phyloP scores from a whole-genome alignment of 2,888 invertebrate species.

The Eilema griseolum region DNA sequence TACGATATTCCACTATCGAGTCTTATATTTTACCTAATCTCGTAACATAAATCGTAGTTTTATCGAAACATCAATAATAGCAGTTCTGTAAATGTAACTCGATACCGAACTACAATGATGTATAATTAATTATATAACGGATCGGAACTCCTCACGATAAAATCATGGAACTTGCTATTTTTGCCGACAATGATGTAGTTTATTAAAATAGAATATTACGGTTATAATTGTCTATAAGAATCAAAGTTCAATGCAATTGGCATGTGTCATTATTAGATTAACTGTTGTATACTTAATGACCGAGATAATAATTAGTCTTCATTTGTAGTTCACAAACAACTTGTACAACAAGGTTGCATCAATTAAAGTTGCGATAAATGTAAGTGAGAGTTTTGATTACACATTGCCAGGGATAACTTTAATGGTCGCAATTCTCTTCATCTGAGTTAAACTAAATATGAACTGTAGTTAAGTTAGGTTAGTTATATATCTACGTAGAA shows the following conservation, averaged over 20 bases:
- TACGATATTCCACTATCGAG: constrained; percentile 42
- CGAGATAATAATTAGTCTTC: constrained; percentile 29
- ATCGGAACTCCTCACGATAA: no score
- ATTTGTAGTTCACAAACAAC: constrained; percentile 29
- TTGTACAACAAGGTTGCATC: constrained; percentile 19
- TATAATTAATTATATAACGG: no score
- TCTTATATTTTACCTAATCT: constrained; percentile 37
- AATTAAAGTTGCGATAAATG: constrained; percentile 31
- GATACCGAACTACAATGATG: not conserved
- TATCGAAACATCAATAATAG: constrained; percentile 26
- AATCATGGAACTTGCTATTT: no score
- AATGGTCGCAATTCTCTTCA: not conserved
- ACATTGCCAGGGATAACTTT: constrained; percentile 20
- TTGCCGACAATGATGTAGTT: not conserved
- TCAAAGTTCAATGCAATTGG: constrained; percentile 28
- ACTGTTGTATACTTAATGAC: constrained; percentile 16
- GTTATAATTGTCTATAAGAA: constrained; percentile 14
- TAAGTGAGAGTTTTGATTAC: constrained; percentile 24
- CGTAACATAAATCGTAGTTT: constrained; percentile 37
- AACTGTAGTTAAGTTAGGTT: no score
- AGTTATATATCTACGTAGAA: no score
- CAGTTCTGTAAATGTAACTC: constrained; percentile 17
- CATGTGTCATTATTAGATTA: constrained; percentile 7
- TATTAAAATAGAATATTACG: constrained; percentile 7
- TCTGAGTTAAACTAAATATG: no score